Evolutionary conservation across 1,140 invertebrate species (phyloP), one percentile per base, ranked within the genome.

Genomic region (Stegodyphus mimosarum): DNA sequence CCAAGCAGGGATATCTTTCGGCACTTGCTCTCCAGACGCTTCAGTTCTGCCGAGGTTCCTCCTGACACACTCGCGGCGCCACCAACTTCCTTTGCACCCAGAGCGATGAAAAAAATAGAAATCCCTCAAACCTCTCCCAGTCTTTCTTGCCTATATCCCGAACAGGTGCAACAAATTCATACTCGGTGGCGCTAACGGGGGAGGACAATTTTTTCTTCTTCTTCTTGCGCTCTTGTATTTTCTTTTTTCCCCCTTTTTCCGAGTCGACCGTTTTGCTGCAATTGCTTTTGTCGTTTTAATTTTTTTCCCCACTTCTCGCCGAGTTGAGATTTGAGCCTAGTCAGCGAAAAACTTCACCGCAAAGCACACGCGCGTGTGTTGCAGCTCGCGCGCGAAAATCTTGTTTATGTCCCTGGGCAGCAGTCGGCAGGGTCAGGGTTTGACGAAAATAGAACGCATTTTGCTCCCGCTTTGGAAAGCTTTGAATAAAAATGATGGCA

Each of bases 121-220:
- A 33, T 33, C 33, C 33, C 33, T 33, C 33, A 33, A 33, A 33
- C 33, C 33, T 33, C 33, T 33, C 33, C 33, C 33, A 33, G 33
- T 33, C 33, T 33, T 33, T 33, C 50, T 11, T n/a, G 13, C n/a
- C 6, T 18, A 71, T 49, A 71, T 18, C 10, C 33, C 6, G 69
- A 81, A 81, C 78, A 81, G 78, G 78, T 81, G 78, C 70, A 81
- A 72, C 78, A 64, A 81, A 81, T 72, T 81, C 78, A 72, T 81
- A 71, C 78, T 81, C 70, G 49, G 78, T 81, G 78, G 78, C 69
- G 33, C 33, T 33, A 33, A 33, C 33, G 33, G 33, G 78, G 53
- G 63, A 60, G 51, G 51, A 15, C 33, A 18, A 33, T 60, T 71
- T 50, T 71, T 51, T 72, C 9, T 13, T 51, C 60, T n/a, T 78